These are phyloP conservation scores for Heterotilapia buettikoferi DNA, from an alignment of 2,113 vertebrate genomes.

Conservation along the genomic window DNA sequence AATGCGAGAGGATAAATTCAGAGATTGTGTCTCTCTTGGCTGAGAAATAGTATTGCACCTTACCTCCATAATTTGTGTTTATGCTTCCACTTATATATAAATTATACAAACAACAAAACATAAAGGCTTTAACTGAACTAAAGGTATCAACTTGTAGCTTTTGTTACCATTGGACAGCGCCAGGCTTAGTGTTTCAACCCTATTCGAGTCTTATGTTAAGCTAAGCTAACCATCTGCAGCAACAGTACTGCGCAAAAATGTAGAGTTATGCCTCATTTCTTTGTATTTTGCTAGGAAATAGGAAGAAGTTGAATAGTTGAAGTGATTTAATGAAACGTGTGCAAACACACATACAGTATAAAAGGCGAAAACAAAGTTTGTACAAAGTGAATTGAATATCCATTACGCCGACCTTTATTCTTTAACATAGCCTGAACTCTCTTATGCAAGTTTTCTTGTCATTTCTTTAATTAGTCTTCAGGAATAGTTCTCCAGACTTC, in stretches of 20 bases:
- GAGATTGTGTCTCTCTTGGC: not conserved
- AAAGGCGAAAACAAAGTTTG: not conserved
- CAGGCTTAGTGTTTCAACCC: not conserved
- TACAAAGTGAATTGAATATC: not conserved
- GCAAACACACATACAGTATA: not conserved
- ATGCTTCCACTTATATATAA: not conserved
- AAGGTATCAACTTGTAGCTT: not conserved
- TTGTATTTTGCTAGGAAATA: not conserved
- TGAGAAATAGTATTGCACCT: not conserved
- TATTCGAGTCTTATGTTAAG: not conserved
- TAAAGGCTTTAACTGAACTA: not conserved
- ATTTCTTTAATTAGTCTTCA: not conserved
- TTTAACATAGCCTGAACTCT: not conserved
- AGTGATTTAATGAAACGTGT: not conserved
- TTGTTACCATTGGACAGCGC: not conserved
- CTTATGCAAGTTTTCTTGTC: not conserved
- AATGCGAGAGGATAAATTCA: not conserved
- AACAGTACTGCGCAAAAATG: not conserved
- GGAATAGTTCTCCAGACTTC: not conserved
- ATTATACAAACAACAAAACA: not conserved
- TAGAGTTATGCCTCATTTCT: not conserved
- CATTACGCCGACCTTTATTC: not conserved
- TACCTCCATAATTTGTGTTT: not conserved
- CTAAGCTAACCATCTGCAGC: not conserved
- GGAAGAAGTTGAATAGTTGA: not conserved